These are phyloP conservation scores for Paralichthys olivaceus DNA, from an alignment of 2,113 vertebrate species.

Conservation along the genomic window DNA sequence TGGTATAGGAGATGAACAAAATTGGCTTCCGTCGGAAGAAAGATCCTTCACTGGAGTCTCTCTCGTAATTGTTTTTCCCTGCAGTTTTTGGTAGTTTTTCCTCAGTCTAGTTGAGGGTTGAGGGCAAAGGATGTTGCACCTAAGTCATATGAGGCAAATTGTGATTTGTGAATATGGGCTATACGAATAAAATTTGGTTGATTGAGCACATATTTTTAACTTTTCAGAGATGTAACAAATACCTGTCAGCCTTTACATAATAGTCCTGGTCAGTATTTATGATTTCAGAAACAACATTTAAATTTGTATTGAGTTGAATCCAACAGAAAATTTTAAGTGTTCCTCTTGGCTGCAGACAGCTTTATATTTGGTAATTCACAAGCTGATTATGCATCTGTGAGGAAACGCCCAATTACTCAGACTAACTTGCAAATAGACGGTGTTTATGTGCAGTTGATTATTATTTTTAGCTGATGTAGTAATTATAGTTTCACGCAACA, in stretches of 20 bases:
- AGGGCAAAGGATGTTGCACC: too few species aligned
- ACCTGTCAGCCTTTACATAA: too few species aligned
- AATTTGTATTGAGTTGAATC: constrained; percentile 9
- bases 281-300: background rate
- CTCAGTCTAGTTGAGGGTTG: too few species aligned
- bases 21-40: too few species aligned
- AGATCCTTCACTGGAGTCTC: too few species aligned
- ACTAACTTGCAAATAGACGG: constrained; percentile 20
- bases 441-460: constrained; percentile 34
- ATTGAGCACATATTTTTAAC: background rate
- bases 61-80: too few species aligned
- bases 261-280: background rate
- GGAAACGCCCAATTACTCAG: constrained; percentile 23
- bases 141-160: too few species aligned
- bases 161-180: too few species aligned
- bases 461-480: constrained; percentile 39
- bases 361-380: constrained; percentile 38
- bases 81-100: too few species aligned
- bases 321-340: constrained; percentile 6
- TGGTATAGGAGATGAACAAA: too few species aligned
- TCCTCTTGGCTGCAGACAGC: background rate
- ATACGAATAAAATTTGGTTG: too few species aligned
- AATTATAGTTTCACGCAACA: constrained; percentile 42
- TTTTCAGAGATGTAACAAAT: background rate
- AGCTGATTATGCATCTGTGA: constrained; percentile 23